These are phyloP conservation scores for Tipula helvola DNA, from an alignment of 2,888 invertebrate species.

Conservation along the genomic window DNA sequence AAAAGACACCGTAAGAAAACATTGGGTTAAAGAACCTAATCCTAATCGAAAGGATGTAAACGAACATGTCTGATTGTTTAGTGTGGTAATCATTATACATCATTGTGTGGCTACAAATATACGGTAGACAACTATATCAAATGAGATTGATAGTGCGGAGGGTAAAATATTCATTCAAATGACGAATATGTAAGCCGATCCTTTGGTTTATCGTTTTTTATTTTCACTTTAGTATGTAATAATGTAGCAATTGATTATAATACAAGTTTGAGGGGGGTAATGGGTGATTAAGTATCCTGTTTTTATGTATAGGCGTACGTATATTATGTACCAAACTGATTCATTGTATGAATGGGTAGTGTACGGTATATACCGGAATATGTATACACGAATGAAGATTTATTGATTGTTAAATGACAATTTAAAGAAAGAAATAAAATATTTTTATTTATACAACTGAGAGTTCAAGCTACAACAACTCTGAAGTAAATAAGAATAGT, in stretches of 20 bases:
- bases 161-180: neutral
- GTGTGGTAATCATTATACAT: slow-evolving; percentile 4
- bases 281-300: neutral
- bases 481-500: neutral
- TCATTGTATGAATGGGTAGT: neutral
- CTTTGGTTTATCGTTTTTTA: neutral
- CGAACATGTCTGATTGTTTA: neutral
- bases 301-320: neutral
- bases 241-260: neutral
- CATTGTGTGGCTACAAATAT: neutral
- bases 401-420: slow-evolving; percentile 4
- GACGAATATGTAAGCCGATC: neutral
- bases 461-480: neutral
- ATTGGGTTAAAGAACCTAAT: neutral
- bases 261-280: neutral
- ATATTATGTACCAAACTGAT: neutral
- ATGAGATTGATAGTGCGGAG: neutral
- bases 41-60: neutral
- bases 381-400: neutral
- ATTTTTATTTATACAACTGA: neutral
- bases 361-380: neutral
- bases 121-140: neutral
- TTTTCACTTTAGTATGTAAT: neutral
- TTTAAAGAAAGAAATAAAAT: neutral
- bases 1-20: neutral